Base-by-base conservation (phyloP, 1,140 invertebrate genomes). In the Belonocnema kinseyi region DNA sequence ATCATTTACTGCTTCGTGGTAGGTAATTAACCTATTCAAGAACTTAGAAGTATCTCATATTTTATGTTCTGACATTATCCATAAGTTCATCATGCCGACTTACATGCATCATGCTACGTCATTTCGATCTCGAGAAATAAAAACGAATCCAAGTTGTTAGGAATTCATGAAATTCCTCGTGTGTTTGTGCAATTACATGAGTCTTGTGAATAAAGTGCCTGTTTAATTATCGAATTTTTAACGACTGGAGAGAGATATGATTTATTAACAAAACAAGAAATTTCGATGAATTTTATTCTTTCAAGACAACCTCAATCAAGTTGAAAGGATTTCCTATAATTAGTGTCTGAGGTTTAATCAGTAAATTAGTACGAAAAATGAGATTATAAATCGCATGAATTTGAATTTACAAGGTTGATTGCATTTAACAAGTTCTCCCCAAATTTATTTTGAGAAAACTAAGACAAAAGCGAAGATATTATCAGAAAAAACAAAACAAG, bases 1-100 rank as follows among this genome's bases (percentile, higher is more conserved):
- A 79, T 79, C 78, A 58, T 73, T 26, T 13, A 7, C 40, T 61
- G 58, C n/a, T 50, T 72, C 58, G 16, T 17, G 72, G 54, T 52
- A n/a, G 40, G 17, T 70, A 76, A 46, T 53, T 72, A 70, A 66
- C 56, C 56, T 76, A 73, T 21, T n/a, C 56, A 66, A 73, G 52
- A 73, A 26, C 13, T 40, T 26, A 40, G 40, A 40, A 10, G 61
- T 40, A 66, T 66, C 26, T 16, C 61, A 66, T 66, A 26, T 66
- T 66, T 66, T 66, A 66, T 66, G 61, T 33, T 61, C 58, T n/a
- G 26, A 66, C 33, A 40, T 66, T 66, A 66, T 66, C 33, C 14
- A 33, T 61, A 61, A 61, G 58, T 66, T 26, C 16, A 66, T 66
- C 61, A 66, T 40, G 16, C 40, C 13, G 6, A n/a, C 4, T 40